Evolutionary conservation across 2,113 vertebrate species (phyloP).

Genomic region (Sceloporus tristichus): DNA sequence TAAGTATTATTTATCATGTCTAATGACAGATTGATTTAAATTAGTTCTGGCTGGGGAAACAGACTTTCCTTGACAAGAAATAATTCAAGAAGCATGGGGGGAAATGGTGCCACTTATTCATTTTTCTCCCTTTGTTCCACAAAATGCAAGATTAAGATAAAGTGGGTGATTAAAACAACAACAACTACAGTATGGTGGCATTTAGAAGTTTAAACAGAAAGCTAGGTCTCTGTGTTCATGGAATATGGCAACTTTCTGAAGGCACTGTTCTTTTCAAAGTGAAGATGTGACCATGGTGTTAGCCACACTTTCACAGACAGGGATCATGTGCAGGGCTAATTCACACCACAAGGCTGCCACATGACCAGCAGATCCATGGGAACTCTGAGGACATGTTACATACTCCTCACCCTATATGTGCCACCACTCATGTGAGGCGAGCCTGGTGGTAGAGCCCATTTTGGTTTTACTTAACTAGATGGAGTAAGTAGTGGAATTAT

Average conservation of each 20-base stretch:
- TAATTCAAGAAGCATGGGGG: constrained; percentile 12
- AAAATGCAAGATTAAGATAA: neutral
- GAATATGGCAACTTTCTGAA: neutral
- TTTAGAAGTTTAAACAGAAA: constrained; percentile 10
- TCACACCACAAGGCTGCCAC: neutral
- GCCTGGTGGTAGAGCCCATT: neutral
- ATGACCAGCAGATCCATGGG: too few relatives aligned
- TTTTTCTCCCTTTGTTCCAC: neutral
- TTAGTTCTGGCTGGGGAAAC: constrained; percentile 46
- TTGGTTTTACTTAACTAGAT: neutral
- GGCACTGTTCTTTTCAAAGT: neutral
- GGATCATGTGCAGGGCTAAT: neutral
- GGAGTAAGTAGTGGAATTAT: neutral
- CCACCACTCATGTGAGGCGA: neutral
- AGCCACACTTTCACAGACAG: neutral
- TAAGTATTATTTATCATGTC: constrained; percentile 50
- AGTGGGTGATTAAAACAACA: neutral
- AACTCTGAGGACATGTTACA: neutral
- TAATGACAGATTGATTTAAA: constrained; percentile 46
- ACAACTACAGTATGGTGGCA: constrained; percentile 18
- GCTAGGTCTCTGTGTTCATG: neutral
- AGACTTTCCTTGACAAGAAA: constrained; percentile 52
- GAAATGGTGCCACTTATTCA: constrained; percentile 15
- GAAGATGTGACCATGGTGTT: neutral
- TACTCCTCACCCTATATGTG: neutral